Percentiles rank a stretch among this genome's conserved stretches.
phyloP scores from a whole-genome alignment of 64 coral and sea anemone genomes.

The Anthopleura sola region DNA sequence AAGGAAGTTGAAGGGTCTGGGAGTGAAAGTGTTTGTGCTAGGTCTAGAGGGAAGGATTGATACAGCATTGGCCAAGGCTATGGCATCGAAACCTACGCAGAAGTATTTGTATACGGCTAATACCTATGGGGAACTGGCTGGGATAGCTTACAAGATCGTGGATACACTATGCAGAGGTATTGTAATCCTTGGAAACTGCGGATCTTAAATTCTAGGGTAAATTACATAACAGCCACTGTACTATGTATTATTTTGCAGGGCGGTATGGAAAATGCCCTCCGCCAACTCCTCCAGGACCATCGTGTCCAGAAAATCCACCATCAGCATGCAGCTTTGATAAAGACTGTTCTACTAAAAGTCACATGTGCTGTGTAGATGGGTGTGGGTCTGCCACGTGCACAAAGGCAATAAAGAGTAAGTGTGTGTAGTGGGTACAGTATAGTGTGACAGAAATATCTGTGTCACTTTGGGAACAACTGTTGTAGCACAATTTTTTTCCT shows the following conservation, averaged over 20 bases:
- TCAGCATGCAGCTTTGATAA: slow-evolving; percentile 50
- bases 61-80: background rate
- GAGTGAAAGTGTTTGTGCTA: slow-evolving; percentile 23
- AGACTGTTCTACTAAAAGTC: slow-evolving; percentile 20
- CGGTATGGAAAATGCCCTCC: slow-evolving; percentile 61
- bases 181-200: too few relatives aligned
- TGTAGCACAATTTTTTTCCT: too few relatives aligned
- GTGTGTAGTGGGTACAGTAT: background rate
- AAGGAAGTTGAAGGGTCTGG: slow-evolving; percentile 31
- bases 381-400: slow-evolving; percentile 22
- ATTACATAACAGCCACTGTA: too few relatives aligned
- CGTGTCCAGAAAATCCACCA: slow-evolving; percentile 2
- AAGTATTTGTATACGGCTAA: slow-evolving; percentile 35
- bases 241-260: background rate
- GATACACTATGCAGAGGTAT: slow-evolving; percentile 47
- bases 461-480: too few relatives aligned
- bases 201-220: too few relatives aligned
- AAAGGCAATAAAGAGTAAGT: slow-evolving; percentile 43
- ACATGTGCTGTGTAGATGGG: slow-evolving; percentile 44
- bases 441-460: too few relatives aligned
- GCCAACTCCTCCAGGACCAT: background rate
- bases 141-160: slow-evolving; percentile 16
- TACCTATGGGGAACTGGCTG: background rate
- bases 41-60: slow-evolving; percentile 19
- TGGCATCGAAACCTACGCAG: slow-evolving; percentile 21